Conservation (phyloP, 2,797 vertebrate genomes). For the Cuculus canorus region DNA sequence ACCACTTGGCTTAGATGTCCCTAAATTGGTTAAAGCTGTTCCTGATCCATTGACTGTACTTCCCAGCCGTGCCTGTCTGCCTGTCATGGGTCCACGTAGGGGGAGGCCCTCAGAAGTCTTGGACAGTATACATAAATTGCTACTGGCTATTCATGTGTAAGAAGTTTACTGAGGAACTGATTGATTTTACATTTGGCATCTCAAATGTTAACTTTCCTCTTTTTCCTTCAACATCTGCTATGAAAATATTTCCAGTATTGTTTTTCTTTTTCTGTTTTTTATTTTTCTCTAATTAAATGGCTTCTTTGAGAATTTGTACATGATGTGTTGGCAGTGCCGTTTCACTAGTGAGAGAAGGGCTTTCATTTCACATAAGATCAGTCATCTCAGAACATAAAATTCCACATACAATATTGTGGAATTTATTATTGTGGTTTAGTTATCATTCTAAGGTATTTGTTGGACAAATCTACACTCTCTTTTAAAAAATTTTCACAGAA, state of each 20-base stretch:
- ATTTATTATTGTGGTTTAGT: neutral
- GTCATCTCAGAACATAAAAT: neutral
- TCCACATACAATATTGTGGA: neutral
- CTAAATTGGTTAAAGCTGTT: conserved; percentile 70
- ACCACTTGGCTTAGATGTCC: conserved; percentile 35
- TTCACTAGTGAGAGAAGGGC: neutral
- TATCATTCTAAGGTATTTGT: neutral
- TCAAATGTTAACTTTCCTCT: neutral
- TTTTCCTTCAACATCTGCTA: neutral
- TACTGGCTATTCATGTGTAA: neutral
- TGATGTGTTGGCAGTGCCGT: neutral
- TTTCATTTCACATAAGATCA: neutral
- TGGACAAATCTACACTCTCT: neutral
- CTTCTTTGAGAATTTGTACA: neutral
- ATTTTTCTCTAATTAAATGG: neutral
- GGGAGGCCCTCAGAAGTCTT: neutral
- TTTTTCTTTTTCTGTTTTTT: neutral
- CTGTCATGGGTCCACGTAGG: neutral
- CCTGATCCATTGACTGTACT: conserved; percentile 18
- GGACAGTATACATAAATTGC: neutral
- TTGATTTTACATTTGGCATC: neutral
- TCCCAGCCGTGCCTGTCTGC: conserved; percentile 6
- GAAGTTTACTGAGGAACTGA: neutral
- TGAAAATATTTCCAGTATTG: neutral
- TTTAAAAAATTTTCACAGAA: neutral